phyloP scores from a whole-genome alignment of 1,140 invertebrate genomes.

The Brachionus calyciflorus region DNA sequence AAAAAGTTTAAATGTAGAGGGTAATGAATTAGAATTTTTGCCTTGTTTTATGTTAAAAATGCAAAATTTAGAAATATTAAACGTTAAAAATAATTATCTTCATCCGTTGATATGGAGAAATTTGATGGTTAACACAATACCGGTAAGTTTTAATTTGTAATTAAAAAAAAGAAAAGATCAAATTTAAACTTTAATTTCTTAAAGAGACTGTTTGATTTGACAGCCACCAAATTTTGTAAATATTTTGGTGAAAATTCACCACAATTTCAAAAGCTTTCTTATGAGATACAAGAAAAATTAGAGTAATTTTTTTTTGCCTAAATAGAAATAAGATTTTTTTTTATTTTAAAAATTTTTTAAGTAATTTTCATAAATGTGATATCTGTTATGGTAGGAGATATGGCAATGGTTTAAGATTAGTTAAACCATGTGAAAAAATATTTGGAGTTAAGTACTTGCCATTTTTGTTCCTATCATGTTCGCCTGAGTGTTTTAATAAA shows the following conservation, averaged over 20 bases:
- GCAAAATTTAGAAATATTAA: constrained; percentile 51
- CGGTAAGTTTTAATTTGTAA: neutral
- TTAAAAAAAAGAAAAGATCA: neutral
- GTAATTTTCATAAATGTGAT: constrained; percentile 51
- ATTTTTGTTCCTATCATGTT: constrained; percentile 57
- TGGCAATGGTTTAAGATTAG: constrained; percentile 56
- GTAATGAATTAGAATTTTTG: constrained; percentile 57
- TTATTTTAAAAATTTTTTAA: neutral
- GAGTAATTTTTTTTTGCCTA: constrained; percentile 6
- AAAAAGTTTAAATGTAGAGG: constrained; percentile 55
- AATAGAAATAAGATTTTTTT: neutral
- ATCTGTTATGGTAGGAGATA: constrained; percentile 55
- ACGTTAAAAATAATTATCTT: constrained; percentile 59
- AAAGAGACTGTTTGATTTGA: constrained; percentile 43
- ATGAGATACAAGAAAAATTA: constrained; percentile 11
- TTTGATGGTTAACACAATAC: neutral
- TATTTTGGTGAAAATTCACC: neutral
- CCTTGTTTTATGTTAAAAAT: constrained; percentile 53
- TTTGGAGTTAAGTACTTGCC: constrained; percentile 57
- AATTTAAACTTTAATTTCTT: neutral
- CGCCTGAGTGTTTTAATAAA: constrained; percentile 51
- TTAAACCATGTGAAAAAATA: constrained; percentile 55
- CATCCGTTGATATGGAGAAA: constrained; percentile 51
- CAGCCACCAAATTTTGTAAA: neutral
- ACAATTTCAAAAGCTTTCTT: constrained; percentile 1